Evolutionary conservation across 1,140 invertebrate genomes (phyloP), one percentile per base, ranked within the genome.

Genomic region (Drosophila kanapiae): DNA sequence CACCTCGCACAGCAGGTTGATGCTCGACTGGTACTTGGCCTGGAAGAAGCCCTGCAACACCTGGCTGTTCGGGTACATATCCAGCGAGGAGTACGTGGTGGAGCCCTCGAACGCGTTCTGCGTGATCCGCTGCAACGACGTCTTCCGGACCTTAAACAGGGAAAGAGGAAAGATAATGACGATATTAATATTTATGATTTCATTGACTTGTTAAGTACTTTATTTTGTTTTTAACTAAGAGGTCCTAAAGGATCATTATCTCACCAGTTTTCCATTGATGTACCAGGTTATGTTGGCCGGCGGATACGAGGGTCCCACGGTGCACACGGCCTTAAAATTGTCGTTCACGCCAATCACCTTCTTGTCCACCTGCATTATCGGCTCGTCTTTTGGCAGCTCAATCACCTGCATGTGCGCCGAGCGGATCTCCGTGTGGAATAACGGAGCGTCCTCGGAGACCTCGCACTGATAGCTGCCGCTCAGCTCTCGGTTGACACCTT

Each of bases 391-490:
- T 63, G 92, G 92, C 68, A 93, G 57, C 75, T 93, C 93, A 68
- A 94, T 94, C 53, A 96, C 95, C 48, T 95, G 94, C 94, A 96
- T 94, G 80, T 95, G 94, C n/a, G 95, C 94, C 13, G 94, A 91
- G 61, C 95, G 94, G 51, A 96, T 95, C 57, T 96, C 95, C 1
- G 95, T 96, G 82, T 96, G 95, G 78, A 96, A 96, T 18, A 95
- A 93, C 1, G 96, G 96, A 1, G 95, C 95, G 88, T 96, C 96
- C 27, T 95, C 95, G 0, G 95, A 96, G 9, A 96, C 95, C 92
- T 96, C 95, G 71, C 96, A 96, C 87, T 95, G 95, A 93, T 96
- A 96, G 75, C 94, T 94, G 13, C 95, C 96, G 4, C 95, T 95
- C 49, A 95, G 91, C 16, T 95, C 95, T 31, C 94, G 91, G 71